Percentiles rank a stretch among this genome's conserved stretches.
Evolutionary conservation across 23 tunicate species (phyloP).

Genomic region (Trididemnum clinides): DNA sequence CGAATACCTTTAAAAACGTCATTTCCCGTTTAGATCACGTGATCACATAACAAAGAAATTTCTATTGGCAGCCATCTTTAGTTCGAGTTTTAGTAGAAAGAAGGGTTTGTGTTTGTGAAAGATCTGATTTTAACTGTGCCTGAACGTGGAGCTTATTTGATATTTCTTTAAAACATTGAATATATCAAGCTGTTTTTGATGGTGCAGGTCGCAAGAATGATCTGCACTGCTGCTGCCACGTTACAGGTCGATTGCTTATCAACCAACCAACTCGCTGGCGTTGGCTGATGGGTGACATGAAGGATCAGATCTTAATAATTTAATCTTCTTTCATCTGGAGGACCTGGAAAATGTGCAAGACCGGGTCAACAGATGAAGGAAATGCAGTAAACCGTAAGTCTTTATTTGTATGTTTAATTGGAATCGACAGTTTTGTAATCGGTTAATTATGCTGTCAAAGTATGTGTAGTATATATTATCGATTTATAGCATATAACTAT

Average conservation of each 20-base stretch:
- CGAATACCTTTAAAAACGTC: background rate
- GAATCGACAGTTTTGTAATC: too few species aligned
- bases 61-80: background rate
- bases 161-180: background rate
- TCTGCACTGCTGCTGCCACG: slow-evolving; percentile 39
- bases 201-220: slow-evolving; percentile 36
- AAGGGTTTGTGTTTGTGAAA: too few species aligned
- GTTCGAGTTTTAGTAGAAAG: too few species aligned
- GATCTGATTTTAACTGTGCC: slow-evolving; percentile 38
- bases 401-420: too few species aligned
- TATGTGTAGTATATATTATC: too few species aligned
- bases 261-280: slow-evolving; percentile 49
- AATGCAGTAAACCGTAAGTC: slow-evolving; percentile 51
- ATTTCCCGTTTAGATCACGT: background rate
- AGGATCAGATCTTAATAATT: slow-evolving; percentile 54
- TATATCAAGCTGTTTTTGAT: slow-evolving; percentile 1
- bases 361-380: slow-evolving; percentile 92
- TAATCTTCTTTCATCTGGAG: slow-evolving; percentile 68
- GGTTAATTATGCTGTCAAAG: too few species aligned
- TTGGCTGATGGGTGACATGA: slow-evolving; percentile 67
- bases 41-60: background rate
- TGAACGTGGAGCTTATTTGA: slow-evolving; percentile 29
- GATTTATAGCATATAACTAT: too few species aligned
- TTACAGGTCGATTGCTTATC: slow-evolving; percentile 48
- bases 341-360: slow-evolving; percentile 49